These are phyloP conservation scores for Orchesella cincta DNA, from an alignment of 1,140 invertebrate genomes.

Conservation along the genomic window DNA sequence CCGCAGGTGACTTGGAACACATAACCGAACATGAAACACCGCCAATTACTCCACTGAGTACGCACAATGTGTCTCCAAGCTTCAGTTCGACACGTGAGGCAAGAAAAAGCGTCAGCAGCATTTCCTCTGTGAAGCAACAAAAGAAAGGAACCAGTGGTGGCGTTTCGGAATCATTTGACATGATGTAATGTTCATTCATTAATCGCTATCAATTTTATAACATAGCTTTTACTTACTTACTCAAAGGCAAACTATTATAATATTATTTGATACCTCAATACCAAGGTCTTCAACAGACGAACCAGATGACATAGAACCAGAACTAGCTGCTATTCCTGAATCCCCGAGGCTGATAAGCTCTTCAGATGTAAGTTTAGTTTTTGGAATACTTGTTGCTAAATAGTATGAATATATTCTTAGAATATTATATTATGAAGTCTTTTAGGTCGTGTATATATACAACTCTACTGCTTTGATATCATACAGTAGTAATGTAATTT, in stretches of 20 bases:
- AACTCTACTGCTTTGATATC: neutral
- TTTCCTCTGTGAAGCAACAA: slow-evolving; percentile 15
- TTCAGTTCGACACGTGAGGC: slow-evolving; percentile 24
- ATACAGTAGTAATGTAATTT: neutral
- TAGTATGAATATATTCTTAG: no score
- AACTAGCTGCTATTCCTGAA: slow-evolving; percentile 82
- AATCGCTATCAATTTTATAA: neutral
- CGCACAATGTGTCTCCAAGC: slow-evolving; percentile 33
- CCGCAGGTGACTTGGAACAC: slow-evolving; percentile 58
- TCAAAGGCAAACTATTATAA: no score
- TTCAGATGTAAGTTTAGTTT: no score
- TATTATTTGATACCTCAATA: neutral
- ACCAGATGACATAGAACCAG: slow-evolving; percentile 80
- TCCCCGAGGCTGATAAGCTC: slow-evolving; percentile 76
- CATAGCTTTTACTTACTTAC: neutral
- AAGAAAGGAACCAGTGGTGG: neutral
- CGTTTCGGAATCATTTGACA: slow-evolving; percentile 43
- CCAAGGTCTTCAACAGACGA: slow-evolving; percentile 71
- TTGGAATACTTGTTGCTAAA: no score
- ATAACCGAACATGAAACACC: slow-evolving; percentile 51
- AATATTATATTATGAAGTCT: no score
- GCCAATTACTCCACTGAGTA: slow-evolving; percentile 40
- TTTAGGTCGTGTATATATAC: neutral
- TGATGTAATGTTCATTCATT: slow-evolving; percentile 27
- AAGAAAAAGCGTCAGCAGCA: slow-evolving; percentile 41